Conservation (phyloP, 2,888 invertebrate species). For the Orthonevra nobilis region DNA sequence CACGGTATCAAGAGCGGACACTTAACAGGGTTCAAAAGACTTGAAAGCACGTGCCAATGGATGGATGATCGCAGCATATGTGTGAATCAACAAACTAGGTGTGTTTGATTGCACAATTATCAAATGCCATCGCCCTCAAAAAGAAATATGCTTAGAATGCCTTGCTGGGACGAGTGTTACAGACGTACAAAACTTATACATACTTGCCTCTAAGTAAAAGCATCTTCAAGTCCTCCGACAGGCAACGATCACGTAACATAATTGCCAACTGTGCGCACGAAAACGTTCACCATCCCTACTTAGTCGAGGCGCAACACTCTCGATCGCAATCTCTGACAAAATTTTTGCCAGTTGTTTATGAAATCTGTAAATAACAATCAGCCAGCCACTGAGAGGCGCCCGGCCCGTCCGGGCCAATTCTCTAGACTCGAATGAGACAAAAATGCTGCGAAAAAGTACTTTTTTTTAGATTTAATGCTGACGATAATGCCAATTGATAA, state of each 20-base stretch:
- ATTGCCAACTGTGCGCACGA: slow-evolving; percentile 19
- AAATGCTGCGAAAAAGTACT: slow-evolving; percentile 42
- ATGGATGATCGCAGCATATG: too few species aligned
- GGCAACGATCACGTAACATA: slow-evolving; percentile 39
- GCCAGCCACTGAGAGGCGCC: slow-evolving; percentile 1
- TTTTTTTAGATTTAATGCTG: slow-evolving; percentile 35
- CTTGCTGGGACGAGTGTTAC: slow-evolving; percentile 9
- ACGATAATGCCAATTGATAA: slow-evolving; percentile 53
- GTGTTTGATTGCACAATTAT: slow-evolving; percentile 1
- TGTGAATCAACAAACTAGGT: too few species aligned
- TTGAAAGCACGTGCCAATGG: too few species aligned
- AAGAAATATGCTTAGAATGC: slow-evolving; percentile 4
- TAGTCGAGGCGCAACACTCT: slow-evolving; percentile 3
- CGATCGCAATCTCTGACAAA: slow-evolving; percentile 38
- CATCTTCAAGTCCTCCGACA: slow-evolving; percentile 23
- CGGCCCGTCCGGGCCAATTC: background rate
- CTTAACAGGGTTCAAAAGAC: too few species aligned
- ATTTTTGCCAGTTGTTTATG: slow-evolving; percentile 21
- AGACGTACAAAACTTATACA: background rate
- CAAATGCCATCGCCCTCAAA: slow-evolving; percentile 31
- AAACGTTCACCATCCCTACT: slow-evolving; percentile 18
- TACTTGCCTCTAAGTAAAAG: slow-evolving; percentile 1
- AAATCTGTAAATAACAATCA: slow-evolving; percentile 49
- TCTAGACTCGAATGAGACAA: slow-evolving; percentile 20
- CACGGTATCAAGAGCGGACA: too few species aligned